Conservation (phyloP, 2,797 vertebrate genomes). For the Premnoplex brunnescens region DNA sequence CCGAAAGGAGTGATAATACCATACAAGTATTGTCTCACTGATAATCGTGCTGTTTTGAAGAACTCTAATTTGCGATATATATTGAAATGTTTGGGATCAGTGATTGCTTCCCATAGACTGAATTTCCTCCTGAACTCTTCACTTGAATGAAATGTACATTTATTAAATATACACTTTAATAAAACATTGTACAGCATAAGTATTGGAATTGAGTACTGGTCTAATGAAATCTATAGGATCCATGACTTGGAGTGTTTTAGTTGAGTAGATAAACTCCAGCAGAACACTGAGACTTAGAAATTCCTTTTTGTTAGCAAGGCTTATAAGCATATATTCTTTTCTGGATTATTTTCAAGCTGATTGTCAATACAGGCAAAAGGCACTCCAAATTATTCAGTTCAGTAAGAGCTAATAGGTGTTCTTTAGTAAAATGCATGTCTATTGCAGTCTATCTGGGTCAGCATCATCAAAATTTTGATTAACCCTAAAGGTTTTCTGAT, state of each 20-base stretch:
- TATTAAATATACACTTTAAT: background rate
- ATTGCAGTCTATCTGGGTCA: background rate
- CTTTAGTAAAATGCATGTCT: background rate
- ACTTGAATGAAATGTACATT: background rate
- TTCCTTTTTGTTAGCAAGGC: background rate
- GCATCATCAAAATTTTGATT: background rate
- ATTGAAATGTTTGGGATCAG: background rate
- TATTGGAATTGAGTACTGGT: background rate
- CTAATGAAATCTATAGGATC: fast-evolving
- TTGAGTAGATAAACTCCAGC: background rate
- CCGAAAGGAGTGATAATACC: background rate
- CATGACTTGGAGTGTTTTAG: background rate
- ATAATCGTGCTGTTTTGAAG: background rate
- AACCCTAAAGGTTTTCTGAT: background rate
- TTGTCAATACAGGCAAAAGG: background rate
- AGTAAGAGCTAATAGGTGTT: background rate
- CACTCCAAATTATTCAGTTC: background rate
- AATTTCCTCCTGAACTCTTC: background rate
- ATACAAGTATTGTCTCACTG: background rate
- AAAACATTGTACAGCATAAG: background rate
- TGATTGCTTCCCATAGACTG: background rate
- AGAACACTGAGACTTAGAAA: background rate
- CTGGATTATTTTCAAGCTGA: background rate
- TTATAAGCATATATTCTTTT: background rate
- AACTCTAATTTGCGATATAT: background rate